Evolutionary conservation across 2,888 invertebrate genomes (phyloP), one percentile per base, ranked within the genome.

Genomic region (Ophion obscuratus): DNA sequence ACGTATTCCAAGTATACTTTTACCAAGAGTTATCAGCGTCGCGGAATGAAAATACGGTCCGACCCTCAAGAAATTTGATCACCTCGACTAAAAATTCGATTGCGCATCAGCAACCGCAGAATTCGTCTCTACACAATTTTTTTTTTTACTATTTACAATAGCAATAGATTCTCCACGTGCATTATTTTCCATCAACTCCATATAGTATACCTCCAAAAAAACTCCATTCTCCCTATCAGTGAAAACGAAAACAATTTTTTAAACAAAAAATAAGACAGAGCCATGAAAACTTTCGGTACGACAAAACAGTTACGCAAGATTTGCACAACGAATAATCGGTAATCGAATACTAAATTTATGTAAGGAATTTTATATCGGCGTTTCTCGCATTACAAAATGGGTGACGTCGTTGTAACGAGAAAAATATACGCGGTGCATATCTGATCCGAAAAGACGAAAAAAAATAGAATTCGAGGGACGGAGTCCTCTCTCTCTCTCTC

Each of bases 401-500:
- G 36, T 64, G 76, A 40, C 62, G 31, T 81, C 68, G 59, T 6
- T 40, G 62, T 68, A 75, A 83, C 68, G 77, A 77, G 81, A 83
- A 70, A 77, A 84, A 66, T 78, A 83, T 47, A 74, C 77, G 66
- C 66, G 53, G 66, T 78, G 71, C 83, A 78, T 83, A 86, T 80
- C 77, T 53, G 83, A 83, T 78, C 47, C 64, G 68, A 74, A 66
- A 74, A 71, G 64, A 75, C 64, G 74, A 77, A 17, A 81, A 83
- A 82, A 74, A 70, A 83, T 47, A 14, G 11, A 74, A 66, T 40
- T 61, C 31, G 6, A 73, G 4, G 71, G 73, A 59, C 24, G 40
- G 40, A 40, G 7, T 40, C 81, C 81, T 71, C 62, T 80, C 68
- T 74, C 47, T 82, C 53, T 80, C 87, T 83, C 88, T 82, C 86